phyloP scores from a whole-genome alignment of 1,140 invertebrate genomes.

The Drosophila prosaltans region DNA sequence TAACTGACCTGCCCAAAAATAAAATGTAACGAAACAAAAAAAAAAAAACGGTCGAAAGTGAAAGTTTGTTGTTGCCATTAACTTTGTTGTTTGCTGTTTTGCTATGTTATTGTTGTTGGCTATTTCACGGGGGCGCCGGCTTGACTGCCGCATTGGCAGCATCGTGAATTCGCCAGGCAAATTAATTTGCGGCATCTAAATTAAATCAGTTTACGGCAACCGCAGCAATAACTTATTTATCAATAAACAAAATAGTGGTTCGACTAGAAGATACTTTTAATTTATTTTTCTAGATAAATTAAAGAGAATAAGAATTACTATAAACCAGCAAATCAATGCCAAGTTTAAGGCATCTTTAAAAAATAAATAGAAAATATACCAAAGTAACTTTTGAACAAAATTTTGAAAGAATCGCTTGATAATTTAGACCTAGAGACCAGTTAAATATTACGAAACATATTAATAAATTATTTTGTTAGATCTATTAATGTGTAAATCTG shows the following conservation, averaged over 20 bases:
- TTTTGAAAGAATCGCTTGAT: too few relatives aligned
- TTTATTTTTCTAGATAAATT: too few relatives aligned
- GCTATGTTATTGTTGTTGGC: conserved; percentile 15
- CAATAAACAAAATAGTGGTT: background rate
- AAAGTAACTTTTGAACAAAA: too few relatives aligned
- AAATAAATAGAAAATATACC: too few relatives aligned
- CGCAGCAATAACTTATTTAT: conserved; percentile 37
- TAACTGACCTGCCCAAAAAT: conserved; percentile 76
- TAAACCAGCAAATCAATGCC: too few relatives aligned
- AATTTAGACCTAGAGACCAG: too few relatives aligned
- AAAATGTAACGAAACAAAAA: conserved; percentile 29
- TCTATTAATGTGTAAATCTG: too few relatives aligned
- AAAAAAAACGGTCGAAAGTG: conserved; percentile 55
- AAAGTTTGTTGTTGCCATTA: conserved; percentile 55
- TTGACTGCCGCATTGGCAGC: conserved; percentile 69
- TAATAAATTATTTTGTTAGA: too few relatives aligned
- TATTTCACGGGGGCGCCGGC: conserved; percentile 54
- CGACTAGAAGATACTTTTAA: background rate
- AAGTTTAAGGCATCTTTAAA: too few relatives aligned
- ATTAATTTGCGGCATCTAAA: conserved; percentile 70
- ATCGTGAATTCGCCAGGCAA: conserved; percentile 54
- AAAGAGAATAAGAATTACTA: too few relatives aligned
- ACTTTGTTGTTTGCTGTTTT: too few relatives aligned
- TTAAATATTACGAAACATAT: too few relatives aligned
- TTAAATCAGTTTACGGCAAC: conserved; percentile 72